Conservation (phyloP, 2,113 vertebrate species). For the Phoenicopterus ruber region DNA sequence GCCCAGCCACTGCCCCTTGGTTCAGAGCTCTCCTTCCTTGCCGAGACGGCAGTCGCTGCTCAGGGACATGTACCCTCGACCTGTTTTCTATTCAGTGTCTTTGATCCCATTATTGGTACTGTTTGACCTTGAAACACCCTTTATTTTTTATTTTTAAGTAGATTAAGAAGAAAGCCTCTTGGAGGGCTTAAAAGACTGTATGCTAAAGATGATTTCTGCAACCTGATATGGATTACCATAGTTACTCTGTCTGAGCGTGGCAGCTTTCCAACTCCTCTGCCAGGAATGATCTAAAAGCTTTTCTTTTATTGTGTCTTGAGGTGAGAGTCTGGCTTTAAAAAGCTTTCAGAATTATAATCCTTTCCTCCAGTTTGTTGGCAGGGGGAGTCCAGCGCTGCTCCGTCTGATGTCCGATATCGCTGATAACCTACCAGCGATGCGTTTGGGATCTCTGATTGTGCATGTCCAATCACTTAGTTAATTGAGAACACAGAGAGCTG, state of each 20-base stretch:
- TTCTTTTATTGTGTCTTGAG: slow-evolving; percentile 62
- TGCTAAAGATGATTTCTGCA: slow-evolving; percentile 62
- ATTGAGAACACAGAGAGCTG: slow-evolving; percentile 45
- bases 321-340: slow-evolving; percentile 56
- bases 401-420: slow-evolving; percentile 24
- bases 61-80: background rate
- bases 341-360: slow-evolving; percentile 58
- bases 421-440: slow-evolving; percentile 52
- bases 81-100: background rate
- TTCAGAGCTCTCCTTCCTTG: background rate
- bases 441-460: slow-evolving; percentile 25
- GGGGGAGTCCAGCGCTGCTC: background rate
- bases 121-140: slow-evolving; percentile 45
- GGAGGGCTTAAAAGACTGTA: slow-evolving; percentile 41
- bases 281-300: slow-evolving; percentile 68
- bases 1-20: background rate
- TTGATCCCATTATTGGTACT: background rate
- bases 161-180: slow-evolving; percentile 60
- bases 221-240: slow-evolving; percentile 58
- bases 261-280: slow-evolving; percentile 63
- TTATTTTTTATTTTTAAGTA: slow-evolving; percentile 46
- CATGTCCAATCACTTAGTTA: slow-evolving; percentile 59
- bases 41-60: background rate
- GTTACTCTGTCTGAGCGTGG: slow-evolving; percentile 23
- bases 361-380: slow-evolving; percentile 47